Evolutionary conservation across 2,888 invertebrate species (phyloP).

Genomic region (Megaustenia siamemsis): DNA sequence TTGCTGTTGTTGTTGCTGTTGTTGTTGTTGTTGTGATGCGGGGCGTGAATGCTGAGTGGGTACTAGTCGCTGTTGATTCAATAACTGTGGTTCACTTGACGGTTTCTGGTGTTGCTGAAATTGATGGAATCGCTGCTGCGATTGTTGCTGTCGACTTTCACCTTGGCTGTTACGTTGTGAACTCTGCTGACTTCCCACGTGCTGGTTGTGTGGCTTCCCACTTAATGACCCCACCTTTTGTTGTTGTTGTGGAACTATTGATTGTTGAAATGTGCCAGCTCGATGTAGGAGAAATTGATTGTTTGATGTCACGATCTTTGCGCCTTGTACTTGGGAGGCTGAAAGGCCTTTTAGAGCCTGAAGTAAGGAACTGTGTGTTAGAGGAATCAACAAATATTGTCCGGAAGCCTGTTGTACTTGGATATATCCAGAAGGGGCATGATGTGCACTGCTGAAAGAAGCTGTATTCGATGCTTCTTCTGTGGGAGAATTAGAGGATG

Average conservation of each 20-base stretch:
- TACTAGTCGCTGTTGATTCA: no score
- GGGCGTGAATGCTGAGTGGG: no score
- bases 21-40: slow-evolving; percentile 18
- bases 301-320: neutral
- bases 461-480: neutral
- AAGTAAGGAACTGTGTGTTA: slow-evolving; percentile 15
- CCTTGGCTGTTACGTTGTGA: neutral
- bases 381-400: slow-evolving; percentile 25
- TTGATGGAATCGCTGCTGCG: neutral
- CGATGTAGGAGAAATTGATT: no score
- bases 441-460: neutral
- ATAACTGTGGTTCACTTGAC: no score
- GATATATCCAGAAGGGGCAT: neutral
- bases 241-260: neutral
- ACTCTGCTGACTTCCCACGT: neutral
- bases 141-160: neutral
- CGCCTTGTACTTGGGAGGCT: neutral
- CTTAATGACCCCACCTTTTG: neutral
- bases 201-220: neutral
- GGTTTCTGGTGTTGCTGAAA: no score
- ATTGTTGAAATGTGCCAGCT: no score
- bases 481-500: neutral
- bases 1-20: neutral
- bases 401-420: slow-evolving; percentile 32
- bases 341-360: slow-evolving; percentile 17